phyloP scores from a whole-genome alignment of 92 coral and sea anemone species.

The Bergia puertoricense region DNA sequence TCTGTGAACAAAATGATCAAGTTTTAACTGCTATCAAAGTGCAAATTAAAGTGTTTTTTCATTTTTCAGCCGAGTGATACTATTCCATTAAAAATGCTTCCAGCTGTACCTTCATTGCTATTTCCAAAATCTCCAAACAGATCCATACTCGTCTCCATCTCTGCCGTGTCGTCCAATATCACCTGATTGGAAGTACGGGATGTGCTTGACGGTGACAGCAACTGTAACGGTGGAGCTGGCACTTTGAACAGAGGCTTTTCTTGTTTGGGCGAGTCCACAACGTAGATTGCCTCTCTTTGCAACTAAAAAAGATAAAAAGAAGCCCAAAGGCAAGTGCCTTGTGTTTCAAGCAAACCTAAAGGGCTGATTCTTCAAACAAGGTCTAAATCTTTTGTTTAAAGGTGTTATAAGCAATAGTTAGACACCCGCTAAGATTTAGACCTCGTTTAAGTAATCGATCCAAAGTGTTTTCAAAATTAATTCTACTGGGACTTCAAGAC shows the following conservation, averaged over 20 bases:
- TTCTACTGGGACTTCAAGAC: no score
- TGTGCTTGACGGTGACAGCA: constrained; percentile 18
- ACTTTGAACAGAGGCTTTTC: constrained; percentile 21
- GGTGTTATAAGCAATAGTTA: no score
- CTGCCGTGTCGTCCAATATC: constrained; percentile 34
- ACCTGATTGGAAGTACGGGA: constrained; percentile 29
- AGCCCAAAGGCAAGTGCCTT: no score
- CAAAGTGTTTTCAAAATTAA: no score
- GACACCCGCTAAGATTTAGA: no score
- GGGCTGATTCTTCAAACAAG: no score
- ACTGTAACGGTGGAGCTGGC: neutral
- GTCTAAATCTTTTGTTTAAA: no score
- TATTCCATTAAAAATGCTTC: neutral
- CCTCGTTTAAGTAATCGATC: no score
- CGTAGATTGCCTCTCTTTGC: neutral
- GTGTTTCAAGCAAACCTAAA: neutral
- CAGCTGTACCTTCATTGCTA: neutral
- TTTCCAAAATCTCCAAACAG: constrained; percentile 65
- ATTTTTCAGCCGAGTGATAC: no score
- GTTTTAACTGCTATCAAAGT: no score
- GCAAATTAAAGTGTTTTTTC: no score
- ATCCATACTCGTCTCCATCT: constrained; percentile 66
- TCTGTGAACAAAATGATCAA: no score
- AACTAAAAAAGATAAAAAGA: neutral
- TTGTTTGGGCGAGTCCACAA: constrained; percentile 19